These are phyloP conservation scores for Plebejus argus DNA, from an alignment of 2,888 invertebrate species.

Conservation along the genomic window DNA sequence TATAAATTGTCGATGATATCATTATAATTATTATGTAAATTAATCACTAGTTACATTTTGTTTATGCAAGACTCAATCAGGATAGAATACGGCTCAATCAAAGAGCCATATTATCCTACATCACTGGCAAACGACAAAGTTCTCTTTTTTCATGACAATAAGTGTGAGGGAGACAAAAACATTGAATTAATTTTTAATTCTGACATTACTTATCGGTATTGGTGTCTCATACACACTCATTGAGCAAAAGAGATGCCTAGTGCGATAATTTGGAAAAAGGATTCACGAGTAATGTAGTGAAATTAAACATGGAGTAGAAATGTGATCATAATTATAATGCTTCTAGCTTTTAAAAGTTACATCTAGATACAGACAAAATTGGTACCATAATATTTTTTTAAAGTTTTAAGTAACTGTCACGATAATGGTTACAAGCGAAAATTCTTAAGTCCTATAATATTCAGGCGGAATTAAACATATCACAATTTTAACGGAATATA, in stretches of 20 bases:
- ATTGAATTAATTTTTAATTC: not conserved
- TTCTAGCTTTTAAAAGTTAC: not conserved
- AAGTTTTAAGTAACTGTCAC: not conserved
- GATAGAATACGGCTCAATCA: too few species aligned
- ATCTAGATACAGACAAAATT: not conserved
- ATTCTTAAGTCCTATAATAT: not conserved
- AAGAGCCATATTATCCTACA: not conserved
- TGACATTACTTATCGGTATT: not conserved
- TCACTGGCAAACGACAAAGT: not conserved
- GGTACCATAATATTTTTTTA: not conserved
- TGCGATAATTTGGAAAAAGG: not conserved
- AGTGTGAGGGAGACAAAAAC: not conserved
- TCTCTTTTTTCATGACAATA: not conserved
- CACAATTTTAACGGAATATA: slow-evolving; percentile 5
- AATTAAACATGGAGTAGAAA: not conserved
- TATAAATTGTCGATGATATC: slow-evolving; percentile 56
- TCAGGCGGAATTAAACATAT: slow-evolving; percentile 27
- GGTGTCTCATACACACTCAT: not conserved
- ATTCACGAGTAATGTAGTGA: not conserved
- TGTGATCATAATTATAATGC: not conserved
- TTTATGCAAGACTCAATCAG: too few species aligned
- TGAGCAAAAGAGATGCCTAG: not conserved
- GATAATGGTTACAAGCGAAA: not conserved
- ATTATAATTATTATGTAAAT: not conserved
- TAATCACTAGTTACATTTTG: not conserved